Evolutionary conservation across 2,797 vertebrate species (phyloP).

Genomic region (Cynopterus sphinx): DNA sequence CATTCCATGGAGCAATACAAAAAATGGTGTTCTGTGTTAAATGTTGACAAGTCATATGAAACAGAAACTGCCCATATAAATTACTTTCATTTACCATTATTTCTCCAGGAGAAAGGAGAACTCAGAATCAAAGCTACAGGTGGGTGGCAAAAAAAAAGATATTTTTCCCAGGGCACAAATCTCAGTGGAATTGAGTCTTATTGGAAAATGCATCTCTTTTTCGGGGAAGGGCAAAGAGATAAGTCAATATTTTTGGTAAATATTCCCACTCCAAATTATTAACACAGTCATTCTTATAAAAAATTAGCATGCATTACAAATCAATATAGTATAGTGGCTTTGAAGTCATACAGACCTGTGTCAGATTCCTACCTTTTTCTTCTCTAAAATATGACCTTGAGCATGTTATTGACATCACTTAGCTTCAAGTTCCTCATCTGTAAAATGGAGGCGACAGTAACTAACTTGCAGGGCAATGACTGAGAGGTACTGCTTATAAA

Average conservation of each 20-base stretch:
- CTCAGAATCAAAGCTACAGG: not conserved
- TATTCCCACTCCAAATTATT: conserved; percentile 3
- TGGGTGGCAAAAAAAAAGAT: not conserved
- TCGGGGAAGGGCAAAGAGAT: not conserved
- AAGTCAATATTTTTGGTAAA: not conserved
- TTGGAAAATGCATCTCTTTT: not conserved
- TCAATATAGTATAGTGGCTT: not conserved
- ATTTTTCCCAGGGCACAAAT: not conserved
- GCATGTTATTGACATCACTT: not conserved
- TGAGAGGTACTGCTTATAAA: not conserved
- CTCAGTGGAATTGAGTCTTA: not conserved
- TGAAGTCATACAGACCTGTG: not conserved
- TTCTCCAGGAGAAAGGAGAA: not conserved
- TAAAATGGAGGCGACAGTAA: not conserved
- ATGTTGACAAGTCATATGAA: not conserved
- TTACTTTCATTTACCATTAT: not conserved
- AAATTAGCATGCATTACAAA: not conserved
- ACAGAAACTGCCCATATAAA: not conserved
- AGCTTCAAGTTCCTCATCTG: not conserved
- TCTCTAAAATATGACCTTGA: not conserved
- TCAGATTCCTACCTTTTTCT: not conserved
- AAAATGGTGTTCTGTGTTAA: not conserved
- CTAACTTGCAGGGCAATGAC: not conserved
- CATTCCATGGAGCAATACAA: not conserved
- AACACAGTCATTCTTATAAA: not conserved